Conservation (phyloP, 2,113 vertebrate species). For the Plectropomus leopardus region DNA sequence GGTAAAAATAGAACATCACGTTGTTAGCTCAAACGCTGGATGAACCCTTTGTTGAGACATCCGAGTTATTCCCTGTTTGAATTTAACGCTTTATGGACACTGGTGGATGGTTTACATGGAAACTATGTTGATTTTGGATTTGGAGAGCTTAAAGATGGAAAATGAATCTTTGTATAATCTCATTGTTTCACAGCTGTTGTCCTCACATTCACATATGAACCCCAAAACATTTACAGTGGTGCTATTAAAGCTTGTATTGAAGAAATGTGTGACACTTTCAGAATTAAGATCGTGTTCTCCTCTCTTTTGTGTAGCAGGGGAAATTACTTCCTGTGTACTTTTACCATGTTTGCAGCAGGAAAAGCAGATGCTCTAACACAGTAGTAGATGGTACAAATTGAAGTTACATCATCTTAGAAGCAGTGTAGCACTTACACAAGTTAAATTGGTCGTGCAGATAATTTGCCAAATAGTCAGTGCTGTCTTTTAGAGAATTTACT, state of each 20-base stretch:
- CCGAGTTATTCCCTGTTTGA: slow-evolving; percentile 31
- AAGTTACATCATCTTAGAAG: slow-evolving; percentile 18
- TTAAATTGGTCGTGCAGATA: neutral
- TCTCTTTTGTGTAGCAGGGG: slow-evolving; percentile 9
- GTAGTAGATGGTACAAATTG: neutral
- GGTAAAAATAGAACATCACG: slow-evolving; percentile 68
- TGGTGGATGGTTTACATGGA: neutral
- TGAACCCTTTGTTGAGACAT: slow-evolving; percentile 61
- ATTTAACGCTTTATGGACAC: slow-evolving; percentile 13
- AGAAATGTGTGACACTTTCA: slow-evolving; percentile 2
- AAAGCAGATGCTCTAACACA: slow-evolving; percentile 14
- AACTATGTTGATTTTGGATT: neutral
- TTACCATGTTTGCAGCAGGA: neutral
- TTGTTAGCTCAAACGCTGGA: slow-evolving; percentile 39
- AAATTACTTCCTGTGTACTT: slow-evolving; percentile 3
- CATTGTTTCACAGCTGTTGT: neutral
- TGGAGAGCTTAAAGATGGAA: neutral
- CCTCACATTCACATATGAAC: neutral
- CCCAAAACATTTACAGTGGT: neutral
- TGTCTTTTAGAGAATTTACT: neutral
- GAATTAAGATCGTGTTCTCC: neutral
- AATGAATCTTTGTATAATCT: neutral
- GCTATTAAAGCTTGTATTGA: neutral
- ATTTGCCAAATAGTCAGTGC: neutral
- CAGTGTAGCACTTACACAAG: slow-evolving; percentile 7